Evolutionary conservation across 2,113 vertebrate species (phyloP).

Genomic region (Chaetura pelagica): DNA sequence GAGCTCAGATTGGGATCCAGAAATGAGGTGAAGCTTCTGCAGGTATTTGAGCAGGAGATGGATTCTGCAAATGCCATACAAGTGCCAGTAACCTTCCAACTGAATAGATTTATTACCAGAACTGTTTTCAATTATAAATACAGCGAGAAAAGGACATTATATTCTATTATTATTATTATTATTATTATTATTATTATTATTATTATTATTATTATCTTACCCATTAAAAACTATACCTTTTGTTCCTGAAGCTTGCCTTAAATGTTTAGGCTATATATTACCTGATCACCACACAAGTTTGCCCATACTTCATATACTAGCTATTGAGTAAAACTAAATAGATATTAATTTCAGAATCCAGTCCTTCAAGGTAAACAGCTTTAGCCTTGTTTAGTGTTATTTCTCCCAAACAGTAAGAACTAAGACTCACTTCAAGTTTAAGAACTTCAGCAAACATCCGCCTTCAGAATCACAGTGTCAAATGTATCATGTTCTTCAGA

Average conservation of each 20-base stretch:
- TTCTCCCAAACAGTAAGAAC: not conserved
- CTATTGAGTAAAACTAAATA: not conserved
- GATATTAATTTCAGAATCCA: not conserved
- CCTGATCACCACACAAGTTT: not conserved
- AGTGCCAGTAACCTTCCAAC: not conserved
- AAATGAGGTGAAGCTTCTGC: not conserved
- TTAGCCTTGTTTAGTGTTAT: not conserved
- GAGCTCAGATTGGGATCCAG: not conserved
- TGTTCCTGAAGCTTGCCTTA: not conserved
- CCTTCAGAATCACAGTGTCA: not conserved
- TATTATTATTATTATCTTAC: not conserved
- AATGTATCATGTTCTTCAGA: not conserved
- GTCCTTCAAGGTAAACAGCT: not conserved
- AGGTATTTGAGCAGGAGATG: not conserved
- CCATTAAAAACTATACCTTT: not conserved
- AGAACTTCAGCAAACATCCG: not conserved
- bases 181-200: not conserved
- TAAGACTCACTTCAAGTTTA: not conserved
- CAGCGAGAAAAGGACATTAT: not conserved
- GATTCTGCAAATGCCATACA: not conserved
- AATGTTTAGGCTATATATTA: not conserved
- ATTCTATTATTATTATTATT: not conserved
- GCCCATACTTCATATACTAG: not conserved
- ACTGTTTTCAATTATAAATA: not conserved
- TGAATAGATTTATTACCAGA: not conserved